A percentile compares a stretch with the other conserved stretches of the same genome.
Evolutionary conservation across 2,888 invertebrate species (phyloP).

Genomic region (Tanytarsus gracilentus): DNA sequence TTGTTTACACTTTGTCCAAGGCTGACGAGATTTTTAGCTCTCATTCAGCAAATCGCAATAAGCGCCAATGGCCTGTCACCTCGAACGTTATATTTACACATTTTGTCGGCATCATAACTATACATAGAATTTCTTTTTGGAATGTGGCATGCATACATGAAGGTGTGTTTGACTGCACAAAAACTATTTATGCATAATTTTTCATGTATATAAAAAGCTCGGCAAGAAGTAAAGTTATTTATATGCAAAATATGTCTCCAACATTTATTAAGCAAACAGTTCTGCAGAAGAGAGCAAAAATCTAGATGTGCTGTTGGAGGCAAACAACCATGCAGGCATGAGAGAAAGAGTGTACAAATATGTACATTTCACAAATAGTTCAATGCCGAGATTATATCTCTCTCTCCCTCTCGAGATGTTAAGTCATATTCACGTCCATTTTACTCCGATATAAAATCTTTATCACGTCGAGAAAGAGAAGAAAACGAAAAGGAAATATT

Average conservation of each 20-base stretch:
- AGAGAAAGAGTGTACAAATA: background rate
- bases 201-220: background rate
- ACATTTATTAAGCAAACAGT: slow-evolving; percentile 4
- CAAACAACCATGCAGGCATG: no score
- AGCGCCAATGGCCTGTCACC: no score
- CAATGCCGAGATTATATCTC: background rate
- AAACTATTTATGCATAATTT: background rate
- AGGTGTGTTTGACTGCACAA: background rate
- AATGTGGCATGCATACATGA: background rate
- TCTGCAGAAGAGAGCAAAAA: background rate
- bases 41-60: no score
- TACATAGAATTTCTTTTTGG: no score
- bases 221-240: slow-evolving; percentile 12
- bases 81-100: no score
- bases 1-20: no score
- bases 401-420: background rate
- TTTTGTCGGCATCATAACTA: no score
- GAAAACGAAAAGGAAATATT: background rate
- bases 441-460: slow-evolving; percentile 10
- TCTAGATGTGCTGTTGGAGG: background rate
- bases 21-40: no score
- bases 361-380: background rate
- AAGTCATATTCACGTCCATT: background rate
- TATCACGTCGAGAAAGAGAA: background rate
- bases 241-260: slow-evolving; percentile 22